These are phyloP conservation scores for Formica exsecta DNA, from an alignment of 1,140 invertebrate genomes.

Conservation along the genomic window DNA sequence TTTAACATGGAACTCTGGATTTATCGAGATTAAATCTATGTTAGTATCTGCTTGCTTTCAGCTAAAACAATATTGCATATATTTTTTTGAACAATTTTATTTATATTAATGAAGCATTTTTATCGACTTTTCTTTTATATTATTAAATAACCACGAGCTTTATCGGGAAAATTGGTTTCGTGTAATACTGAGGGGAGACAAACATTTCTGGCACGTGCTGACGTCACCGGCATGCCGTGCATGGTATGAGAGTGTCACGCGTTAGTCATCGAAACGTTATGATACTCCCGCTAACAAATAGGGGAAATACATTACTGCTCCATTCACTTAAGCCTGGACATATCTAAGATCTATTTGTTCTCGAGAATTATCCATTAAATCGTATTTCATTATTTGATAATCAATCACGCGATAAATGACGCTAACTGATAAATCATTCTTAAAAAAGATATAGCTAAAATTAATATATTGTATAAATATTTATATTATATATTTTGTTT, in stretches of 20 bases:
- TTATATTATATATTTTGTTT: not conserved
- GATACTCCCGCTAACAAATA: slow-evolving; percentile 53
- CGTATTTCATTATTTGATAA: slow-evolving; percentile 5
- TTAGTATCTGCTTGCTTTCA: not conserved
- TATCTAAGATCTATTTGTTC: not conserved
- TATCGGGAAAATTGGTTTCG: slow-evolving; percentile 12
- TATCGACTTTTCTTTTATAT: not conserved
- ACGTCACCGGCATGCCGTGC: slow-evolving; percentile 83
- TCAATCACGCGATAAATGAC: not conserved
- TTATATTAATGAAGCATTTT: not conserved
- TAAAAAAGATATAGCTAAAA: slow-evolving; percentile 2
- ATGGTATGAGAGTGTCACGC: slow-evolving; percentile 79
- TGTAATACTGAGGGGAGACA: not conserved
- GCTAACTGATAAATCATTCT: slow-evolving; percentile 6
- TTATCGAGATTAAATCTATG: not conserved
- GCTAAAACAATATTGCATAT: not conserved
- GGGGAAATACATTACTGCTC: not conserved
- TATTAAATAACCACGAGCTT: not conserved
- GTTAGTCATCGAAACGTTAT: slow-evolving; percentile 80
- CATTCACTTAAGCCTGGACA: not conserved
- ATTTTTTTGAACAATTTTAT: slow-evolving; percentile 11
- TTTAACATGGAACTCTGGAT: not conserved
- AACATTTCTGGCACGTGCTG: slow-evolving; percentile 62
- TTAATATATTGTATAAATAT: not conserved
- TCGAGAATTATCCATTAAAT: slow-evolving; percentile 11